Evolutionary conservation across 2,888 invertebrate genomes (phyloP), one percentile per base, ranked within the genome.

Genomic region (Esperia sulphurella): DNA sequence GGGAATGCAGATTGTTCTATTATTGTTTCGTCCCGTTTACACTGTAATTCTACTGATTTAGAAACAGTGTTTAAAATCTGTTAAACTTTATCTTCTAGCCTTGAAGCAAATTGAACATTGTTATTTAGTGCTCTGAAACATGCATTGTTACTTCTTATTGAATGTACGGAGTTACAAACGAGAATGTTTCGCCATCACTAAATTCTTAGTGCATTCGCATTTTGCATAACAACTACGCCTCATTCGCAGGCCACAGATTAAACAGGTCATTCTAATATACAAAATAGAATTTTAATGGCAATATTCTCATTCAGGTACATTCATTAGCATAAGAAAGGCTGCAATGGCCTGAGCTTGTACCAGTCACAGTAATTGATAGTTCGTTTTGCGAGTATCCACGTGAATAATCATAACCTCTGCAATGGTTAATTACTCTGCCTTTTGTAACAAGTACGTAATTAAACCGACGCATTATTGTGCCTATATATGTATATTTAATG

Each of bases 1-100:
- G 61, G 73, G 81, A 84, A 85, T 84, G 79, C 67, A 79, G 75
- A 84, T 81, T 80, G 79, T 82, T 76, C 78, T 70, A 78, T 83
- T 79, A 80, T 77, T 80, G 83, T 77, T 75, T 69, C 63, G 65
- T 65, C 63, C 48, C 51, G 55, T 62, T 65, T 63, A 58, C 61
- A 57, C 53, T 57, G 59, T 56, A 58, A 45, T 49, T 39, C 43
- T 39, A 45, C 35, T 45, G 42, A 45, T 48, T 13, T 42, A 48
- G 48, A 35, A 45, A 46, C 40, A 14, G 37, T 41, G 29, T 41
- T 41, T n/a, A 10, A 14, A 39, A 39, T 14, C 14, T 39, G 39
- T 39, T 39, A 39, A 13, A 39, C n/a, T 5, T 14, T 14, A 21
- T 14, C 14, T 7, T 21, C 3, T 14, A 14, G 40, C 8, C 14